Percentiles rank a stretch among this genome's conserved stretches.
These are phyloP conservation scores for Cydia pomonella DNA, from an alignment of 1,140 invertebrate species.

Conservation along the genomic window DNA sequence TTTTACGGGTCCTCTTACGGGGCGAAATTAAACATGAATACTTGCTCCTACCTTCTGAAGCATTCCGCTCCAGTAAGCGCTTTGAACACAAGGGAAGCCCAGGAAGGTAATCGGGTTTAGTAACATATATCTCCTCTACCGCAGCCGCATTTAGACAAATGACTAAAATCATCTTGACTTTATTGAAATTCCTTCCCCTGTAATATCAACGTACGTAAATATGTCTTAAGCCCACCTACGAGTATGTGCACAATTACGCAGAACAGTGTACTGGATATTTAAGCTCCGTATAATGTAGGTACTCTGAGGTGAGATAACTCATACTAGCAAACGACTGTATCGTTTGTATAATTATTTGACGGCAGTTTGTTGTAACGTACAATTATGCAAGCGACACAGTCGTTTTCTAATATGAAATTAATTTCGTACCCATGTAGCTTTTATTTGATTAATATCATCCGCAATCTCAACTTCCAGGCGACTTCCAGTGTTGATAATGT, in stretches of 20 bases:
- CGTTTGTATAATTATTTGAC: too few relatives aligned
- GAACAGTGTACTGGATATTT: background rate
- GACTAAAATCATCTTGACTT: slow-evolving; percentile 50
- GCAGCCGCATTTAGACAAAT: slow-evolving; percentile 57
- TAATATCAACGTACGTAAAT: slow-evolving; percentile 20
- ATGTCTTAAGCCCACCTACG: slow-evolving; percentile 33
- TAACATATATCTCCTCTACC: slow-evolving; percentile 56
- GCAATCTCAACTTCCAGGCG: too few relatives aligned
- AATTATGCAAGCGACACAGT: too few relatives aligned
- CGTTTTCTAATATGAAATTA: too few relatives aligned
- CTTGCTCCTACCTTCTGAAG: slow-evolving; percentile 77
- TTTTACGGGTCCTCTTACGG: slow-evolving; percentile 63
- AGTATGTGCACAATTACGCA: background rate
- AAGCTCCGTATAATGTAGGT: too few relatives aligned
- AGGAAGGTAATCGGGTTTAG: slow-evolving; percentile 65
- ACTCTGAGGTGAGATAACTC: too few relatives aligned
- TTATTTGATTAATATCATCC: too few relatives aligned
- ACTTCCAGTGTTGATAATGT: too few relatives aligned
- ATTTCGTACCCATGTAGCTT: too few relatives aligned
- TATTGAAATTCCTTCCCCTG: slow-evolving; percentile 45
- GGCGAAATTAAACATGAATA: slow-evolving; percentile 78
- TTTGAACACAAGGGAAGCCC: slow-evolving; percentile 73
- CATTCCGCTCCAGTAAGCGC: slow-evolving; percentile 75
- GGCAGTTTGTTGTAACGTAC: too few relatives aligned
- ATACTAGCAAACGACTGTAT: too few relatives aligned